These are phyloP conservation scores for Eidolon helvum DNA, from an alignment of 2,113 vertebrate genomes.

Conservation along the genomic window DNA sequence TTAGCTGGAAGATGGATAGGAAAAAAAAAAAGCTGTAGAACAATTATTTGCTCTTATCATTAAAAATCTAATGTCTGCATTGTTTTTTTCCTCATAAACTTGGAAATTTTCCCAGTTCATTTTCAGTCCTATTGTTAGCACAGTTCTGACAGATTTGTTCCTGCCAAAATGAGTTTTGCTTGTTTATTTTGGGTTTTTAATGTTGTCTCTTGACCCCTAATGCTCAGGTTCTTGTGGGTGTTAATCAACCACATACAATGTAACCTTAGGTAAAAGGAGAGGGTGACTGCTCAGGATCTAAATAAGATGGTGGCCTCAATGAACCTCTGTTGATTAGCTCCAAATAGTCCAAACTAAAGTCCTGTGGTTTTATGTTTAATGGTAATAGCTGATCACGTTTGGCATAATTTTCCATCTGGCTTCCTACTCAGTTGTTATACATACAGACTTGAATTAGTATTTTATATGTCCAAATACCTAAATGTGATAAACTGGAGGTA, in stretches of 20 bases:
- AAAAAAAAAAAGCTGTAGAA: background rate
- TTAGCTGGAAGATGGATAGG: background rate
- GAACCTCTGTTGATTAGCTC: slow-evolving; percentile 18
- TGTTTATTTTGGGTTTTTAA: slow-evolving; percentile 24
- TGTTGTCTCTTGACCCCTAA: slow-evolving; percentile 51
- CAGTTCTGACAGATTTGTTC: slow-evolving; percentile 25
- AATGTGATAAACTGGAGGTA: slow-evolving; percentile 68
- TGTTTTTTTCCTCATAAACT: slow-evolving; percentile 10
- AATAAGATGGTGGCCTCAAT: slow-evolving; percentile 14
- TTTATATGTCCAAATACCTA: slow-evolving; percentile 69
- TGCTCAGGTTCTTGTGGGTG: slow-evolving; percentile 68
- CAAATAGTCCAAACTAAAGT: slow-evolving; percentile 37
- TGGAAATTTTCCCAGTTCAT: background rate
- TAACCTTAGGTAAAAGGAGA: slow-evolving; percentile 45
- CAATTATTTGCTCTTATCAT: background rate
- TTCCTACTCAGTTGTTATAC: slow-evolving; percentile 67
- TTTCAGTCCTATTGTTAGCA: background rate
- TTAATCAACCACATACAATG: slow-evolving; percentile 17
- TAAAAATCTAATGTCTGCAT: background rate
- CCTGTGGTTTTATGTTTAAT: slow-evolving; percentile 50
- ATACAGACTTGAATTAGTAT: slow-evolving; percentile 79
- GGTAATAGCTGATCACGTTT: slow-evolving; percentile 48
- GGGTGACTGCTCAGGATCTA: slow-evolving; percentile 26
- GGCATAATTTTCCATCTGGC: slow-evolving; percentile 31
- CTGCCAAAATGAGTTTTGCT: slow-evolving; percentile 52